A percentile compares a stretch with the other conserved stretches of the same genome.
These are phyloP conservation scores for Xanthia icteritia DNA, from an alignment of 2,888 invertebrate genomes.

Conservation along the genomic window DNA sequence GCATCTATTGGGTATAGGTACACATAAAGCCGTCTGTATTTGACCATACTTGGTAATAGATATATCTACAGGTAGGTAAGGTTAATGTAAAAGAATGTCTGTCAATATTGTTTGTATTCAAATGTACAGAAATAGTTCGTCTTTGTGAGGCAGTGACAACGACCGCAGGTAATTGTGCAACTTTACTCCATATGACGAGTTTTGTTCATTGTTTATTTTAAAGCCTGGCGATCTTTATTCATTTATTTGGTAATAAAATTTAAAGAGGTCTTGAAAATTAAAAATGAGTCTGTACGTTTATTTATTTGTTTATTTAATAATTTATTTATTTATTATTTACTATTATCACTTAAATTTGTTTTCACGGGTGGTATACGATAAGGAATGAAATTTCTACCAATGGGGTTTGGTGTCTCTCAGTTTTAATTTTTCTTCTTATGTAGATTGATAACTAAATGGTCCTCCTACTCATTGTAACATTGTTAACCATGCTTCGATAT, in stretches of 20 bases:
- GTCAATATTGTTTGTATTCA: conserved; percentile 59
- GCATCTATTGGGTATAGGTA: neutral
- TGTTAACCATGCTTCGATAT: too few species aligned
- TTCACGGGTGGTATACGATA: neutral
- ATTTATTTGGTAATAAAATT: neutral
- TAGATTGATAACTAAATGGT: neutral
- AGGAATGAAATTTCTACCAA: neutral
- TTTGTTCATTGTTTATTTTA: conserved; percentile 47
- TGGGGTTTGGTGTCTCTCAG: neutral
- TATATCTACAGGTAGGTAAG: conserved; percentile 5
- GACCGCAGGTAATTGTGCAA: conserved; percentile 56
- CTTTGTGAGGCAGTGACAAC: conserved; percentile 57
- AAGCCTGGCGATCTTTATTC: neutral
- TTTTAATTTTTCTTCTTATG: neutral
- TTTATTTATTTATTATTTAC: too few species aligned
- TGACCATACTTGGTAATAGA: neutral
- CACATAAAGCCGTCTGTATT: neutral
- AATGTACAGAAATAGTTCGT: conserved; percentile 56
- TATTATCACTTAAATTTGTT: too few species aligned
- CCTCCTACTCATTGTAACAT: neutral
- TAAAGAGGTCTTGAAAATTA: neutral
- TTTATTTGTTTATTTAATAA: neutral
- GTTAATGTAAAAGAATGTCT: conserved; percentile 44
- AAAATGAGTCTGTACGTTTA: neutral
- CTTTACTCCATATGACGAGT: conserved; percentile 13